Evolutionary conservation across 1,140 invertebrate species (phyloP), one percentile per base, ranked within the genome.

Genomic region (Ceratina calcarata): DNA sequence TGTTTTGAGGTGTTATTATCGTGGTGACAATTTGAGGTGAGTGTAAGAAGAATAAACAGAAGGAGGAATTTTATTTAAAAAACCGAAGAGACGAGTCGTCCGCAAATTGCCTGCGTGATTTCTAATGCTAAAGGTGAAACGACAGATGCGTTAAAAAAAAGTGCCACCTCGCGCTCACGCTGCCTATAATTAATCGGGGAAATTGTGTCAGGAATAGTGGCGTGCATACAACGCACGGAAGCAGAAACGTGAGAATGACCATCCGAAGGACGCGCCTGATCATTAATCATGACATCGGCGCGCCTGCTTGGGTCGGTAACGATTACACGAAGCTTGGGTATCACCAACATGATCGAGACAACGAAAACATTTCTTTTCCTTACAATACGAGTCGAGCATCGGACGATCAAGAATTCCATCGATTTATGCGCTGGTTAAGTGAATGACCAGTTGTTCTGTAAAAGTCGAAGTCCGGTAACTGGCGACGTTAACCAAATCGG

Each of bases 241-340:
- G 66, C 66, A 66, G 49, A 60, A 66, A 73, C 51, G 69, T 32
- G 51, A 61, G 74, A 82, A 73, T 32, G 61, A 66, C 67, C 76
- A 65, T 51, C 51, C 67, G 51, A 75, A 84, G 64, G 77, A 68
- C 71, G 73, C 49, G 22, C 37, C 51, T 12, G 57, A 62, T 76
- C 82, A 70, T 84, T 80, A 73, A 80, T 85, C 82, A 76, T 61
- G 71, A 55, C 15, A 75, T 83, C 71, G 67, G 60, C 55, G 45
- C 20, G 45, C 55, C 22, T 20, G 62, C 53, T 22, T 13, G 22
- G 13, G 13, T 27, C 20, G 7, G 15, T 16, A 58, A 61, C 70
- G 15, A 60, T 80, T 49, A 45, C 76, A 10, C 8, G 16, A 55
- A 49, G 20, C 49, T 71, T 49, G 58, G 69, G 69, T 67, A 58